Evolutionary conservation across 2,113 vertebrate species (phyloP).

Genomic region (Anarhynchus alexandrinus): DNA sequence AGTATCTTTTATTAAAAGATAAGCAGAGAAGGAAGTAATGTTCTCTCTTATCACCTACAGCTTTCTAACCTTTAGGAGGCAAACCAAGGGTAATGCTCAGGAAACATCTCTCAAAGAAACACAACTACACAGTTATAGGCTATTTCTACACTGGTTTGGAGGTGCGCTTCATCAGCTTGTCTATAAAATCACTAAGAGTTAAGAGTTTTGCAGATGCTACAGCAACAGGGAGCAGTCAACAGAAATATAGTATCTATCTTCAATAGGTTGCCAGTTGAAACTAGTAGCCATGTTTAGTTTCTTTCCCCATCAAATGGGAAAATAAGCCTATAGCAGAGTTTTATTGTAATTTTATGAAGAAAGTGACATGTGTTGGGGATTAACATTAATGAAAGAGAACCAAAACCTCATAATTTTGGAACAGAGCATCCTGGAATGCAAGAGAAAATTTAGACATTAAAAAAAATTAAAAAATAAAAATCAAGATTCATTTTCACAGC

Average conservation of each 20-base stretch:
- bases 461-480: neutral
- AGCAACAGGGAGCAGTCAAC: neutral
- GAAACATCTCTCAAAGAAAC: neutral
- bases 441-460: neutral
- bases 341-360: neutral
- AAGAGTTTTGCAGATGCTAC: neutral
- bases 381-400: neutral
- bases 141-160: neutral
- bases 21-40: neutral
- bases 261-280: neutral
- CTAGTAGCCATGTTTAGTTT: neutral
- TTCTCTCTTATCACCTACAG: neutral
- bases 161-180: neutral
- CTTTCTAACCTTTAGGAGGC: neutral
- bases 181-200: neutral
- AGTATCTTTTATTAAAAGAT: neutral
- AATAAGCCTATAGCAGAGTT: neutral
- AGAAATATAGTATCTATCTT: neutral
- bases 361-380: neutral
- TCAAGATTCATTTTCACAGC: neutral
- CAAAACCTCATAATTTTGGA: neutral
- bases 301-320: neutral
- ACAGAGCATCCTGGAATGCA: neutral
- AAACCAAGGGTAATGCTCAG: neutral
- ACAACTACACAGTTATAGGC: neutral